Percentiles rank a stretch among this genome's conserved stretches.
Evolutionary conservation across 2,888 invertebrate species (phyloP).

Genomic region (Dryobota labecula): DNA sequence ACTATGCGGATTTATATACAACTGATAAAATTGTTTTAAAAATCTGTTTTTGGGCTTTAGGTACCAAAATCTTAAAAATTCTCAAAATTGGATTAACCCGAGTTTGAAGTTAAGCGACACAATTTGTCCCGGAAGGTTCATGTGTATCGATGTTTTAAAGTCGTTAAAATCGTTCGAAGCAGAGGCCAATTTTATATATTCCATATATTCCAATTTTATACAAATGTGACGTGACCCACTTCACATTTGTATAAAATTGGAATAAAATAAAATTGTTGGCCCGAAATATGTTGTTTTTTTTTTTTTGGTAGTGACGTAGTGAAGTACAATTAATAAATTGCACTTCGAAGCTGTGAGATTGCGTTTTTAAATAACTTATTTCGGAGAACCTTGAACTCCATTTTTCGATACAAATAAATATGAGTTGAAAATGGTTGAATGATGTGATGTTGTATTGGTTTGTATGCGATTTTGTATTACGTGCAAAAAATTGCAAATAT

Average conservation of each 20-base stretch:
- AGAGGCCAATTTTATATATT: no score
- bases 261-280: constrained; percentile 10
- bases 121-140: background rate
- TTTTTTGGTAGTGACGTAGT: background rate
- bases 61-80: no score
- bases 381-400: background rate
- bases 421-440: background rate
- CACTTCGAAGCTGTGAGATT: background rate
- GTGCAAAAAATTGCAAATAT: background rate
- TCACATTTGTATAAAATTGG: background rate
- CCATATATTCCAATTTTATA: no score
- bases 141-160: background rate
- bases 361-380: background rate
- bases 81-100: no score
- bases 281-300: constrained; percentile 3
- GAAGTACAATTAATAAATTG: background rate
- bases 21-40: no score
- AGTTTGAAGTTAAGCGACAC: no score
- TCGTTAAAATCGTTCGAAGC: background rate
- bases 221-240: no score
- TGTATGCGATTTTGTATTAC: no score
- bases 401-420: constrained; percentile 11
- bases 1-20: no score
- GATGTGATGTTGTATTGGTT: no score
- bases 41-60: no score